Conservation (phyloP, 2,113 vertebrate genomes). For the Pogona vitticeps region DNA sequence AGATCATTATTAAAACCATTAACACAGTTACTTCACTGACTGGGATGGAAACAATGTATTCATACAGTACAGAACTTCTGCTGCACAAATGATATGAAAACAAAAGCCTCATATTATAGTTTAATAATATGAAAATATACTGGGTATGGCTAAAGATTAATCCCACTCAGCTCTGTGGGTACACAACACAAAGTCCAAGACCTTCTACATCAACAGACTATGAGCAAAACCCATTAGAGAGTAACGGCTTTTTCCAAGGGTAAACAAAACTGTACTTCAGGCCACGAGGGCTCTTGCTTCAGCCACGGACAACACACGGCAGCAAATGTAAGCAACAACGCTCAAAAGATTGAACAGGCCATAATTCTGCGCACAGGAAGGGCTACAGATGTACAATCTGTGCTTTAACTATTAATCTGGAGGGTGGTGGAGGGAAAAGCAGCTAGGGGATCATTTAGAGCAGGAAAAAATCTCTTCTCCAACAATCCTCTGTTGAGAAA, state of each 20-base stretch:
- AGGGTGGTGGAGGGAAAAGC: not conserved
- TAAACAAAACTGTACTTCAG: not conserved
- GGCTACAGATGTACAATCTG: not conserved
- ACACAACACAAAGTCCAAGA: constrained; percentile 21
- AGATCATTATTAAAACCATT: not conserved
- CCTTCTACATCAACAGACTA: not conserved
- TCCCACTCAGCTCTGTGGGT: not conserved
- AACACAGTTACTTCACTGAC: not conserved
- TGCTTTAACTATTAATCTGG: not conserved
- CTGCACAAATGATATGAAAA: not conserved
- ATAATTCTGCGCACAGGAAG: not conserved
- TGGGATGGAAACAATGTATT: not conserved
- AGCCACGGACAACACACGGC: not conserved
- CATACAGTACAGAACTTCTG: not conserved
- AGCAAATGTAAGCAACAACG: not conserved
- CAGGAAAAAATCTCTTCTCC: not conserved
- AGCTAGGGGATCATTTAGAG: not conserved
- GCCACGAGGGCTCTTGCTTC: not conserved
- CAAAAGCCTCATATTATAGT: not conserved
- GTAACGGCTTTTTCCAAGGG: not conserved
- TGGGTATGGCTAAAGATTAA: not conserved
- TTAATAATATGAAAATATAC: not conserved
- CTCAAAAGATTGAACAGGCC: not conserved
- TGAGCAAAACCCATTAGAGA: not conserved
- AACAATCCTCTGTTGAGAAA: not conserved